phyloP scores from a whole-genome alignment of 2,113 vertebrate species.

The Triplophysa rosa region DNA sequence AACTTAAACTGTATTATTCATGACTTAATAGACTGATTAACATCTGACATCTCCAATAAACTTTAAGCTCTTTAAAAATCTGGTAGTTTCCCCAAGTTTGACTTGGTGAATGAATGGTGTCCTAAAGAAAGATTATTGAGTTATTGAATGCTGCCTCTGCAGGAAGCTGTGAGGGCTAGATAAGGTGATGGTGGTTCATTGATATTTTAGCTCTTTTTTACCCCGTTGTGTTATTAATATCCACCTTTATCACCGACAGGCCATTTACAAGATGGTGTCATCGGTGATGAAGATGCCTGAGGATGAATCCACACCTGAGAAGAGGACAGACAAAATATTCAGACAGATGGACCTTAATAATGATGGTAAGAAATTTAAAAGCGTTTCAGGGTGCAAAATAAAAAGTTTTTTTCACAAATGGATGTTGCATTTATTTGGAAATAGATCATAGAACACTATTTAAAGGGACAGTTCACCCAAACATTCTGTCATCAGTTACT shows the following conservation, averaged over 20 bases:
- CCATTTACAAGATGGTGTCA: constrained; percentile 99
- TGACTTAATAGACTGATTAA: background rate
- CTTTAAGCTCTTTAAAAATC: background rate
- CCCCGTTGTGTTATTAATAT: background rate
- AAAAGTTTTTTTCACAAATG: no score
- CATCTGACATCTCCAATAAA: background rate
- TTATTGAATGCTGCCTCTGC: background rate
- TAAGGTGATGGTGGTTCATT: constrained; percentile 25
- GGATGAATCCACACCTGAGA: constrained; percentile 97
- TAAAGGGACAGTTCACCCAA: no score
- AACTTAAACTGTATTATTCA: constrained; percentile 3
- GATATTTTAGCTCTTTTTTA: constrained; percentile 26
- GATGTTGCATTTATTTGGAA: no score
- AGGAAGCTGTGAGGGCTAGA: constrained; percentile 21
- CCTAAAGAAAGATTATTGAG: no score
- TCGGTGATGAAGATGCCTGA: constrained; percentile 99
- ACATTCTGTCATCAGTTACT: no score
- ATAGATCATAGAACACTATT: no score
- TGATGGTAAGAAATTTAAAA: constrained; percentile 80
- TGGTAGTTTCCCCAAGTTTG: no score
- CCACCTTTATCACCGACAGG: constrained; percentile 70
- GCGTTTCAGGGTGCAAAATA: no score
- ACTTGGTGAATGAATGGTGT: no score
- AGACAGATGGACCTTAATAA: constrained; percentile 99
- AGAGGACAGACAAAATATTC: constrained; percentile 99